phyloP scores from a whole-genome alignment of 2,797 vertebrate species.

The Phrynocephalus vlangalii region DNA sequence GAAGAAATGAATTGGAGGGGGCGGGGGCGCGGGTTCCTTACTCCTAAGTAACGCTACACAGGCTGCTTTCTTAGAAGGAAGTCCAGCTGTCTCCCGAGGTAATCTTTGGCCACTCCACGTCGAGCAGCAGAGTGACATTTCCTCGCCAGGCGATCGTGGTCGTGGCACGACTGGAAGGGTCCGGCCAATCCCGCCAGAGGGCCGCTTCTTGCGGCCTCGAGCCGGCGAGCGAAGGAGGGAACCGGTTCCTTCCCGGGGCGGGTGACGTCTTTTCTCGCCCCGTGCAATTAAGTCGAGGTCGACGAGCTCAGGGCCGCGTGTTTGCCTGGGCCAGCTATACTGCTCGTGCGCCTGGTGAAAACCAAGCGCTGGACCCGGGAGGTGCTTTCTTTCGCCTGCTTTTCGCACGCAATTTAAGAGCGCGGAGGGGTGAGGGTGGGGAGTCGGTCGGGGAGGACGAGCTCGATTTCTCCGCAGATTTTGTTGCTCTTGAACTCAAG shows the following conservation, averaged over 20 bases:
- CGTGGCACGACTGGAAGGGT: too few relatives aligned
- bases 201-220: too few relatives aligned
- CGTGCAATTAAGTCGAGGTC: conserved; percentile 49
- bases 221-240: not conserved
- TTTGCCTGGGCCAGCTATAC: conserved; percentile 63
- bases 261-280: not conserved
- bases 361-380: conserved; percentile 63
- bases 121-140: too few relatives aligned
- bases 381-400: not conserved
- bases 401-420: accelerated
- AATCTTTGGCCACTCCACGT: too few relatives aligned
- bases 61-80: too few relatives aligned
- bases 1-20: too few relatives aligned
- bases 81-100: too few relatives aligned
- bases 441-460: not conserved
- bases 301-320: conserved; percentile 38
- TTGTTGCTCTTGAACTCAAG: conserved; percentile 21
- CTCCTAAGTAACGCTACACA: too few relatives aligned
- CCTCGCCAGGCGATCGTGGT: too few relatives aligned
- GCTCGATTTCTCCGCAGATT: conserved; percentile 30
- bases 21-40: too few relatives aligned
- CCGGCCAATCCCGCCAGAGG: not conserved
- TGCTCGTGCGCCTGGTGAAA: conserved; percentile 69
- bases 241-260: not conserved
- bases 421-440: conserved; percentile 9